Evolutionary conservation across 2,797 vertebrate genomes (phyloP).

Genomic region (Perdix hodgsoniae): DNA sequence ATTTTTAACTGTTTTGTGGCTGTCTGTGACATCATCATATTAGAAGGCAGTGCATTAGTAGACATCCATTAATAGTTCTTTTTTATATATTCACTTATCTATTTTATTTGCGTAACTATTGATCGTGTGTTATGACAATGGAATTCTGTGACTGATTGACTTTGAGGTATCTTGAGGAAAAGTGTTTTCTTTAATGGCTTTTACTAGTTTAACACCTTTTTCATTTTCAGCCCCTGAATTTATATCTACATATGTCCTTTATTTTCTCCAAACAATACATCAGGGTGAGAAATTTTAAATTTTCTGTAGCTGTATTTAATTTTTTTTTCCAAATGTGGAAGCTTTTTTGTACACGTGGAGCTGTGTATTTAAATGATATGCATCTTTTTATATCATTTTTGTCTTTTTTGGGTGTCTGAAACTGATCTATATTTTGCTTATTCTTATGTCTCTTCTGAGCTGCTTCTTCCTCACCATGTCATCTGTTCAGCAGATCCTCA

Average conservation of each 20-base stretch:
- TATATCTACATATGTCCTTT: neutral
- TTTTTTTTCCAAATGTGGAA: neutral
- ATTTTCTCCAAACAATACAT: neutral
- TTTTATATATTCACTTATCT: neutral
- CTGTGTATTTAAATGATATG: neutral
- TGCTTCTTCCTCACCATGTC: conserved; percentile 4
- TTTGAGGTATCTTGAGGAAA: neutral
- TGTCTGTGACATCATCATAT: neutral
- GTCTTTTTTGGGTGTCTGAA: conserved; percentile 44
- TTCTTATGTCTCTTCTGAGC: conserved; percentile 26
- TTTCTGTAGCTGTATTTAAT: neutral
- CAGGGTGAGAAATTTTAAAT: neutral
- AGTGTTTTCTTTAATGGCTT: neutral
- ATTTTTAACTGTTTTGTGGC: neutral
- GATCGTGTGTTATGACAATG: neutral
- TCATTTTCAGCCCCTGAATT: neutral
- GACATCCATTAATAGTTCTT: neutral
- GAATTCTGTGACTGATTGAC: neutral
- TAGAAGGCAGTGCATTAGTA: neutral
- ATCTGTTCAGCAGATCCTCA: no score
- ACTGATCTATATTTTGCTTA: conserved; percentile 61
- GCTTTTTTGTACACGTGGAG: neutral
- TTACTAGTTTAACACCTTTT: neutral
- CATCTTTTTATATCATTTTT: neutral
- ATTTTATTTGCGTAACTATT: neutral